Conservation (phyloP, 1,140 invertebrate genomes). For the Saccostrea echinata region DNA sequence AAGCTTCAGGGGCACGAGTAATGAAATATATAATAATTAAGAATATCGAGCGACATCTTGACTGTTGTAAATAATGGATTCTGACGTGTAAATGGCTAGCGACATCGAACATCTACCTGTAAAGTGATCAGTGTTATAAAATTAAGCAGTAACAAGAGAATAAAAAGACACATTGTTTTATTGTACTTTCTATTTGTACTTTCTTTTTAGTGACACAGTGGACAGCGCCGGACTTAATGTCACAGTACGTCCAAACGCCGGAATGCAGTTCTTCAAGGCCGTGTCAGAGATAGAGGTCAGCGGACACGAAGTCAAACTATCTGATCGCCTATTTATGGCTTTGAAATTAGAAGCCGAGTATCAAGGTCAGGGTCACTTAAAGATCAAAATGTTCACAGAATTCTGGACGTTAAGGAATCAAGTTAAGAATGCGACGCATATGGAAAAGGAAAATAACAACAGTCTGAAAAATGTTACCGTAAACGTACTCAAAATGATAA, state of each 20-base stretch:
- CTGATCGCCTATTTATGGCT: slow-evolving; percentile 54
- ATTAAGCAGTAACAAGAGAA: neutral
- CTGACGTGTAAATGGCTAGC: no score
- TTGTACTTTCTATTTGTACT: neutral
- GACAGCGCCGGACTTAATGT: slow-evolving; percentile 53
- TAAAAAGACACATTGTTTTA: neutral
- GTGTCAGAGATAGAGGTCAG: slow-evolving; percentile 56
- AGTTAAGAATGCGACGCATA: no score
- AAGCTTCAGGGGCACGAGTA: no score
- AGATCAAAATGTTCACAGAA: no score
- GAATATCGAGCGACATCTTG: no score
- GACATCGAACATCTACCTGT: no score
- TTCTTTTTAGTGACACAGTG: slow-evolving; percentile 47
- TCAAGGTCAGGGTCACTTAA: slow-evolving; percentile 24
- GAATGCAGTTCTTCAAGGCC: slow-evolving; percentile 55
- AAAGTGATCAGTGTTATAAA: neutral
- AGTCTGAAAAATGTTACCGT: no score
- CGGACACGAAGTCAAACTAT: slow-evolving; percentile 59
- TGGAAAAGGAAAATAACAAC: no score
- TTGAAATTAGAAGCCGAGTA: slow-evolving; percentile 51
- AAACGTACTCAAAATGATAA: no score
- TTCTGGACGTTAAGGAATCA: no score
- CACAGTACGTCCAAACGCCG: slow-evolving; percentile 53
- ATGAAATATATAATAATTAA: no score
- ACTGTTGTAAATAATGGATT: no score